Base-by-base conservation (phyloP, 2,797 vertebrate species). In the Pteronotus mesoamericanus region DNA sequence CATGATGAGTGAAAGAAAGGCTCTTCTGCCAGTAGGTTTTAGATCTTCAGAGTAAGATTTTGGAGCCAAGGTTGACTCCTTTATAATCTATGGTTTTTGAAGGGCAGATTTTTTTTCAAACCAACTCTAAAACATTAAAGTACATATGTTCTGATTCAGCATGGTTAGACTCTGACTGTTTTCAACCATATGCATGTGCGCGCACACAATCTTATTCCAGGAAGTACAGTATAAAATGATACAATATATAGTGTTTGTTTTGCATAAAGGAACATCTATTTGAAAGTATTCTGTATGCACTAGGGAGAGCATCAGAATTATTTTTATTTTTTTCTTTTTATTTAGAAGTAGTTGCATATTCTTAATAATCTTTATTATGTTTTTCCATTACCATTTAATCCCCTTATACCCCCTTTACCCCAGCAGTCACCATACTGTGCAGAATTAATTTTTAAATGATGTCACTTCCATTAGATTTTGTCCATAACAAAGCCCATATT, bases 21-120 rank as follows among this genome's bases (percentile, higher is more conserved):
- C 21, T 94, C 1, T 96, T 29, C 3, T 75, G 42, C 48, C 37
- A 78, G 2, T 72, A 46, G 55, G 53, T 86, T 87, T 91, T 89
- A 86, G 32, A 59, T 82, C 42, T 89, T 94, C 39, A 42, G 10
- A 51, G 59, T 87, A 75, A 88, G 78, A 72, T 86, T 94, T 85
- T 57, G 34, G 14, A 96, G 85, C 48, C 61, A 82, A 16, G 53
- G 22, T 46, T 69, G 48, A 80, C 4, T 74, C n/a, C 19, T 53
- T 91, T 53, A 64, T 84, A 82, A 77, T 80, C n/a, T 61, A 3
- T 89, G 24, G 44, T 91, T 95, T 89, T 89, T 59, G 91, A 91
- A 91, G 6, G 93, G 19, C 19, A 74, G 37, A 57, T 71, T 93
- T 51, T 5, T 32, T 55, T 91, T 86, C 32, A 64, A 53, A 91